Percentiles rank a stretch among this genome's conserved stretches.
Conservation (phyloP, 1,140 invertebrate species). For the Lepidurus apus region DNA sequence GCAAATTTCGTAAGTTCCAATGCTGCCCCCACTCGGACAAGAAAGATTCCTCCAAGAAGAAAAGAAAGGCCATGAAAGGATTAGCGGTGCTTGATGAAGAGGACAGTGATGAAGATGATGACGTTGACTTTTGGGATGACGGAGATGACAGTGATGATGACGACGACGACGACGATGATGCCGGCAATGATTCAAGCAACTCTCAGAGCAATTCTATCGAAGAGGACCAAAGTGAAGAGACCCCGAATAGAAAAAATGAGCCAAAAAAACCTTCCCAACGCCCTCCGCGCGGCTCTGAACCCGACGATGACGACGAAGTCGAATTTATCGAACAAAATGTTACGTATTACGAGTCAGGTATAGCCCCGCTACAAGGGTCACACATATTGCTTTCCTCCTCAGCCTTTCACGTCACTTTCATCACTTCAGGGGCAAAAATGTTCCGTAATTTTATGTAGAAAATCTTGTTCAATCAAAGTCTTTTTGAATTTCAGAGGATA, state of each 20-base stretch:
- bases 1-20: constrained; percentile 31
- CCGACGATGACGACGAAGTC: constrained; percentile 29
- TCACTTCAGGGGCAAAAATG: neutral
- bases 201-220: neutral
- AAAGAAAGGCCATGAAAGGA: constrained; percentile 29
- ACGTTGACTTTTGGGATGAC: constrained; percentile 26
- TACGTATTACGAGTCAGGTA: constrained; percentile 22
- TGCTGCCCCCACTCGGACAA: constrained; percentile 32
- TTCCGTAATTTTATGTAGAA: neutral
- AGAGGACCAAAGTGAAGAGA: constrained; percentile 23
- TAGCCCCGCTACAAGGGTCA: neutral
- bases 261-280: constrained; percentile 1
- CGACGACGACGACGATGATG: constrained; percentile 44
- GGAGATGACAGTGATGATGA: constrained; percentile 49
- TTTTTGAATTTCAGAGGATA: constrained; percentile 29
- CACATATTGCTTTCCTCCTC: constrained; percentile 9
- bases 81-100: constrained; percentile 36
- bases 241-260: constrained; percentile 18
- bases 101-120: constrained; percentile 44
- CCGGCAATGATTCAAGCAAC: constrained; percentile 32
- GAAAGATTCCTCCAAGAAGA: constrained; percentile 24
- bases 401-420: neutral
- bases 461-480: neutral
- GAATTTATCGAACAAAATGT: constrained; percentile 18
- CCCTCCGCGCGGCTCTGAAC: constrained; percentile 22